Evolutionary conservation across 1,140 invertebrate genomes (phyloP), one percentile per base, ranked within the genome.

Genomic region (Drosophila murphyi): DNA sequence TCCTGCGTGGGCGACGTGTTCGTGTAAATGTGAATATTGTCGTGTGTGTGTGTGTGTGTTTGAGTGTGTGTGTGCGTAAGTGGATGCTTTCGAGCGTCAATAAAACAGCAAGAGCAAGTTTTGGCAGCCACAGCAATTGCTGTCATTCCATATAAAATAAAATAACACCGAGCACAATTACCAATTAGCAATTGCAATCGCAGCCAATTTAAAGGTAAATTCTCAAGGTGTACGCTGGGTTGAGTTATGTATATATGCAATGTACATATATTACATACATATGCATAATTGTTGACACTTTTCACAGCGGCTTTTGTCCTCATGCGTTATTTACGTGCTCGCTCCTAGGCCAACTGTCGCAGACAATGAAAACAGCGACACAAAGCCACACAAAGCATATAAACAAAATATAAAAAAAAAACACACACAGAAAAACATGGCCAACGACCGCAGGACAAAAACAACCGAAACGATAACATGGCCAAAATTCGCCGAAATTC

Each of bases 31-130:
- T 28, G 28, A 31, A 31, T 31, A 47, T 28, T n/a, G n/a, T 20
- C 20, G 20, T 20, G 51, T 37, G 29, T 20, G 32, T 8, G 64
- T 50, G 39, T 5, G 35, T 31, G 52, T 28, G 56, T 31, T 50
- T 48, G 34, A 56, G 48, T 8, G 69, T 41, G 62, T 37, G 59
- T 60, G 48, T 47, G 20, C 47, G 63, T 63, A 56, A 50, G 72
- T 67, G 62, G 57, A 48, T 54, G 73, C 64, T 69, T 48, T 73
- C 63, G 71, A 57, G 80, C 64, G 57, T 76, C 72, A 85, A 83
- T 83, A 85, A 83, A 80, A 73, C 82, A 82, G 20, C 20, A 20
- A 20, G 20, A 85, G 80, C 81, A 85, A 82, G 67, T 85, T 74
- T 74, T 74, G 63, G 39, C 59, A 64, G 41, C 65, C 72, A 72